Conservation (phyloP, 2,113 vertebrate genomes). For the Orcinus orca region DNA sequence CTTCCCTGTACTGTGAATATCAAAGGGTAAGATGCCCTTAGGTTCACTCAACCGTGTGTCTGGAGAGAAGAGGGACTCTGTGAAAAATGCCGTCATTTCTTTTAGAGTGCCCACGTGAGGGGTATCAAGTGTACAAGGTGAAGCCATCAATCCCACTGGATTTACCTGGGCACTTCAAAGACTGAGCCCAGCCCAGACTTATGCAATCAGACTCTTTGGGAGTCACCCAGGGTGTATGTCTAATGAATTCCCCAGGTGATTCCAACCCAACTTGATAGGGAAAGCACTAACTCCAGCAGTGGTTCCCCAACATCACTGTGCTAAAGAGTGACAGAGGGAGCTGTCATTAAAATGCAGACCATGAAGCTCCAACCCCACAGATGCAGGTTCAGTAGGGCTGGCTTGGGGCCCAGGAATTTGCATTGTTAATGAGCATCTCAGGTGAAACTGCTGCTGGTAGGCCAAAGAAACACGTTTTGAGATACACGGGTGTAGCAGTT, state of each 20-base stretch:
- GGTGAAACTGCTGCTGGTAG: background rate
- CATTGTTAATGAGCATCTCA: background rate
- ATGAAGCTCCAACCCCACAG: background rate
- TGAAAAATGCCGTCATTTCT: background rate
- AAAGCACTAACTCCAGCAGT: background rate
- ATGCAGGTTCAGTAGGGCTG: background rate
- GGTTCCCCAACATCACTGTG: background rate
- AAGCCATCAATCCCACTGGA: background rate
- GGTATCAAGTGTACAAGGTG: background rate
- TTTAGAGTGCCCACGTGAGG: background rate
- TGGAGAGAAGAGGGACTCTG: background rate
- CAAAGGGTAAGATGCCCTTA: background rate
- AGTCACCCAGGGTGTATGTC: background rate
- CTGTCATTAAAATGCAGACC: background rate
- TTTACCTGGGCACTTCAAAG: background rate
- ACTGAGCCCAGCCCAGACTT: background rate
- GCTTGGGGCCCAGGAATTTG: background rate
- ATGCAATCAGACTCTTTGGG: background rate
- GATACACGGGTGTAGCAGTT: background rate
- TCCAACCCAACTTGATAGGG: background rate
- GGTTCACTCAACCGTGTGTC: background rate
- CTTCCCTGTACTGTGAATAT: background rate
- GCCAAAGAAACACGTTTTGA: background rate
- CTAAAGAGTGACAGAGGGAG: background rate
- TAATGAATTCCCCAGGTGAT: background rate